Evolutionary conservation across 1,140 invertebrate species (phyloP).

Genomic region (Cherax destructor): DNA sequence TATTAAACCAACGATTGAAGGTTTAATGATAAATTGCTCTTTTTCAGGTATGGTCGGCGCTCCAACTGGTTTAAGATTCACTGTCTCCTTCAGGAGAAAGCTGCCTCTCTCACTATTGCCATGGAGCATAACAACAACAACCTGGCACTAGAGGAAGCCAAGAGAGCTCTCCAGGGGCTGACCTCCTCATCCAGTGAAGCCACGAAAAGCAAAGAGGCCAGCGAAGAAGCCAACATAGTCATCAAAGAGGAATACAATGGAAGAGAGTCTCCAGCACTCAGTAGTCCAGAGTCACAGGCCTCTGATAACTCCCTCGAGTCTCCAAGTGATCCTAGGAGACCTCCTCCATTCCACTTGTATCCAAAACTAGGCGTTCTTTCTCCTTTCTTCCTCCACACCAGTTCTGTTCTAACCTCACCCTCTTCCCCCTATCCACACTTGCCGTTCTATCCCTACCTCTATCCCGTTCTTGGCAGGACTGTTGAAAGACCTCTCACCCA

Average conservation of each 20-base stretch:
- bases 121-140: not conserved
- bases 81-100: conserved; percentile 81
- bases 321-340: not conserved
- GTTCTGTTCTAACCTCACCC: not conserved
- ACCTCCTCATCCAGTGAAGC: not conserved
- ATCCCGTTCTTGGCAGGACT: not conserved
- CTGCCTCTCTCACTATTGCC: conserved; percentile 24
- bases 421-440: not conserved
- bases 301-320: conserved; percentile 28
- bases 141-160: not conserved
- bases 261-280: not conserved
- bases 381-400: conserved; percentile 9
- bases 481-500: not conserved
- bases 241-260: not conserved
- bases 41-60: conserved; percentile 74
- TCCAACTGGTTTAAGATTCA: conserved; percentile 78
- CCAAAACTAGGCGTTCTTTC: conserved; percentile 21
- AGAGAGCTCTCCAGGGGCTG: not conserved
- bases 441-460: conserved; percentile 23
- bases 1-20: too few species aligned
- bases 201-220: not conserved
- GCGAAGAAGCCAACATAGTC: not conserved
- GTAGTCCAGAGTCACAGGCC: conserved; percentile 21
- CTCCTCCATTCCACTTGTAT: not conserved
- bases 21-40: too few species aligned